Evolutionary conservation across 2,797 vertebrate genomes (phyloP).

Genomic region (Pipistrellus pipistrellus): DNA sequence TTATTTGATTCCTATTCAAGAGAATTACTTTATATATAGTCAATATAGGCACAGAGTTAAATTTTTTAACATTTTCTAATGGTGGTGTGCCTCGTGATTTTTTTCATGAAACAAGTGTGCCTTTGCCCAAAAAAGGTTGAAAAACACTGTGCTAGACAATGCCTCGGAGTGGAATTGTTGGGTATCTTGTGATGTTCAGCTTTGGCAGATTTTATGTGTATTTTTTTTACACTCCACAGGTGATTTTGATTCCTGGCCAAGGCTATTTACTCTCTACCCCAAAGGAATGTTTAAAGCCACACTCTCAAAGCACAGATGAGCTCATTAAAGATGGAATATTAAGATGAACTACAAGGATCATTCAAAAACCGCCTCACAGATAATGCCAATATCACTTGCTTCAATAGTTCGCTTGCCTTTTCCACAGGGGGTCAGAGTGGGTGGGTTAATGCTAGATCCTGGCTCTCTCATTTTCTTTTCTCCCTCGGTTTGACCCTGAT

Average conservation of each 20-base stretch:
- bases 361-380: conserved; percentile 53
- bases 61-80: no score
- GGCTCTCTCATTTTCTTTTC: conserved; percentile 66
- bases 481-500: conserved; percentile 62
- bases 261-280: conserved; percentile 68
- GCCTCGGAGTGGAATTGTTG: conserved; percentile 26
- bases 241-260: conserved; percentile 73
- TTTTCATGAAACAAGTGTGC: no score
- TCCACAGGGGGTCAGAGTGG: neutral
- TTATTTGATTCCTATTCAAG: no score
- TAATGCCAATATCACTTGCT: conserved; percentile 73
- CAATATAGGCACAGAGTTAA: no score
- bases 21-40: no score
- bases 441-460: conserved; percentile 65
- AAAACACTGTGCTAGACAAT: conserved; percentile 12
- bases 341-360: conserved; percentile 73
- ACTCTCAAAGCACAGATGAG: conserved; percentile 75
- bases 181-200: conserved; percentile 52
- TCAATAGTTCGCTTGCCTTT: conserved; percentile 68
- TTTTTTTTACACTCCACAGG: conserved; percentile 66
- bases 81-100: no score
- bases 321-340: conserved; percentile 78
- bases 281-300: conserved; percentile 75
- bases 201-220: conserved; percentile 59
- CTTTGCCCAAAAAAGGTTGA: no score